Percentiles rank a stretch among this genome's conserved stretches.
Conservation (phyloP, 2,113 vertebrate species). For the Ammodytes dubius region DNA sequence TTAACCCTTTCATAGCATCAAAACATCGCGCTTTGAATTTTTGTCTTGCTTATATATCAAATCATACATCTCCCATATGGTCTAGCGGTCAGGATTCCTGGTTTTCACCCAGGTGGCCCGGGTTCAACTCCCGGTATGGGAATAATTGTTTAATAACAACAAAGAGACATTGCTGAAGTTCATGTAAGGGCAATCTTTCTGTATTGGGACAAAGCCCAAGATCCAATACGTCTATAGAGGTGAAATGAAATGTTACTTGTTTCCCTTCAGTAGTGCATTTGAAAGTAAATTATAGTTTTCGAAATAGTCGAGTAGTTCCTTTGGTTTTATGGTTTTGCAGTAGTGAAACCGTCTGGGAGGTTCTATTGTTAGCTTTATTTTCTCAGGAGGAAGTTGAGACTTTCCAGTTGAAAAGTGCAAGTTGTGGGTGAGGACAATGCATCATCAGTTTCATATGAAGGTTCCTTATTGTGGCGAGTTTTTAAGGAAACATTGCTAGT, state of each 20-base stretch:
- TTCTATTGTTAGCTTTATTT: neutral
- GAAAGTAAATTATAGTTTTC: no score
- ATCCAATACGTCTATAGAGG: no score
- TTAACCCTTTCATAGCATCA: no score
- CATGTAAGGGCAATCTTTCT: no score
- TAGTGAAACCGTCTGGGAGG: neutral
- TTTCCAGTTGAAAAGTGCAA: neutral
- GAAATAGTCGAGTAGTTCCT: no score
- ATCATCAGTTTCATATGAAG: no score
- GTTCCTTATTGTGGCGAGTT: slow-evolving; percentile 2
- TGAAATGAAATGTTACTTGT: no score
- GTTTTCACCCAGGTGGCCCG: slow-evolving; percentile 92
- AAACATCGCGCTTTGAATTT: no score
- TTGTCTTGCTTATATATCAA: no score
- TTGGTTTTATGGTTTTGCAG: no score
- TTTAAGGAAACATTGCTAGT: neutral
- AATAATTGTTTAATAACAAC: neutral
- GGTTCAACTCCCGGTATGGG: slow-evolving; percentile 93
- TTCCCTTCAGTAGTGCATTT: no score
- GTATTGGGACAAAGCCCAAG: no score
- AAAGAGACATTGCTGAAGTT: neutral
- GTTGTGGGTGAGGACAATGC: neutral
- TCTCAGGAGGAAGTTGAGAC: slow-evolving; percentile 38
- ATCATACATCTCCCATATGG: slow-evolving; percentile 82
- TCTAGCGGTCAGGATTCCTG: slow-evolving; percentile 92